phyloP scores from a whole-genome alignment of 2,888 invertebrate genomes.

The Lasioglossum zephyrum region DNA sequence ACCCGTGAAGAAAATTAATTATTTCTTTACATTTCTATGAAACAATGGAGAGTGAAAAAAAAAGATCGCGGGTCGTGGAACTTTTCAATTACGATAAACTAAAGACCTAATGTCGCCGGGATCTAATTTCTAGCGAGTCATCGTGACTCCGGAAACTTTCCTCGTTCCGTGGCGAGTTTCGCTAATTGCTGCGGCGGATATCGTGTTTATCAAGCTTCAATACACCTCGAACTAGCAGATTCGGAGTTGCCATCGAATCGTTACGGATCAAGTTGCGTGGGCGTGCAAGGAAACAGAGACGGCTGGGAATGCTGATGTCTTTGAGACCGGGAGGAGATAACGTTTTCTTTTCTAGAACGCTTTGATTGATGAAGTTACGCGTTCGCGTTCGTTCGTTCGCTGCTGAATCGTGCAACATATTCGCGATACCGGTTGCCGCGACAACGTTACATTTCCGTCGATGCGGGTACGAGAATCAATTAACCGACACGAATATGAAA shows the following conservation, averaged over 20 bases:
- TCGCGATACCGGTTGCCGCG: slow-evolving; percentile 34
- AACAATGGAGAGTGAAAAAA: not conserved
- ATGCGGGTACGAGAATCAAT: slow-evolving; percentile 30
- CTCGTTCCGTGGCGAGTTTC: not conserved
- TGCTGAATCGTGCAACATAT: not conserved
- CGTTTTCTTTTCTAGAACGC: not conserved
- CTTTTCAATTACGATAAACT: not conserved
- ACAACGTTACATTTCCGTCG: slow-evolving; percentile 6
- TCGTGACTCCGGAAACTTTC: not conserved
- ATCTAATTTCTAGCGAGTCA: not conserved
- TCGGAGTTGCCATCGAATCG: not conserved
- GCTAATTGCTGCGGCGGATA: not conserved
- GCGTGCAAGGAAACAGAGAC: not conserved
- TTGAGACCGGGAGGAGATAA: not conserved
- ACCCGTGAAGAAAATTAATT: not conserved
- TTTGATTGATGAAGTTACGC: slow-evolving; percentile 4
- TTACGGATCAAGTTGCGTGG: not conserved
- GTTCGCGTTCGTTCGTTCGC: not conserved
- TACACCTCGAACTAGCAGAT: not conserved
- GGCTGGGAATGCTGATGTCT: slow-evolving; percentile 4
- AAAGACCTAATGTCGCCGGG: not conserved
- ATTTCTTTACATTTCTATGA: slow-evolving; percentile 3
- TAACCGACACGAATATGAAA: slow-evolving; percentile 12
- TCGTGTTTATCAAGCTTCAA: not conserved
- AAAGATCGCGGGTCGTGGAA: not conserved